Evolutionary conservation across 2,797 vertebrate genomes (phyloP).

Genomic region (Sebastolobus alascanus): DNA sequence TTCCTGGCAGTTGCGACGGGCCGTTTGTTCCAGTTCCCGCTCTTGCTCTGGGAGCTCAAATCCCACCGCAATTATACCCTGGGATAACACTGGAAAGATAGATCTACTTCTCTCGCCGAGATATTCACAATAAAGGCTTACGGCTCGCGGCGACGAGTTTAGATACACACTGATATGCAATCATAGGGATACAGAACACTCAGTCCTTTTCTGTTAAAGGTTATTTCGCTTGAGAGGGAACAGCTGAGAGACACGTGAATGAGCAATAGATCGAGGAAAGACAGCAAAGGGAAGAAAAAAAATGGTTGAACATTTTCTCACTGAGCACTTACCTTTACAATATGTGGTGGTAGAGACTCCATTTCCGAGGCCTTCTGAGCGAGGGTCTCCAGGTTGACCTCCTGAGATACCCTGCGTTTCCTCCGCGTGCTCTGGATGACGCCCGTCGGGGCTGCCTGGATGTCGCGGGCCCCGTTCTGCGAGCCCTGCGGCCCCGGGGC

Average conservation of each 20-base stretch:
- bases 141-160: constrained; percentile 16
- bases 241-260: constrained; percentile 39
- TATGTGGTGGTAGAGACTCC: constrained; percentile 89
- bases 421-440: constrained; percentile 95
- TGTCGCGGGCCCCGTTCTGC: constrained; percentile 76
- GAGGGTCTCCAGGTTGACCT: constrained; percentile 95
- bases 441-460: constrained; percentile 88
- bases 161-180: constrained; percentile 24
- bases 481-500: constrained; percentile 51
- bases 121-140: constrained; percentile 41
- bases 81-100: constrained; percentile 50
- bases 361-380: constrained; percentile 97
- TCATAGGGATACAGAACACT: constrained; percentile 17
- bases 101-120: constrained; percentile 20
- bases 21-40: constrained; percentile 65
- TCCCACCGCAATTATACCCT: constrained; percentile 72
- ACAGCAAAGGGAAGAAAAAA: neutral
- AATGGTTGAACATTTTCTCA: neutral
- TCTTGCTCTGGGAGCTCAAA: constrained; percentile 63
- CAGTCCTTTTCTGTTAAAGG: constrained; percentile 26
- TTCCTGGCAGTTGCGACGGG: constrained; percentile 54
- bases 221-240: constrained; percentile 27
- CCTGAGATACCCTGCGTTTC: constrained; percentile 93
- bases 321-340: constrained; percentile 75
- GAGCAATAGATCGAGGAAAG: neutral